These are phyloP conservation scores for Diaperis boleti DNA, from an alignment of 2,888 invertebrate species.

Conservation along the genomic window DNA sequence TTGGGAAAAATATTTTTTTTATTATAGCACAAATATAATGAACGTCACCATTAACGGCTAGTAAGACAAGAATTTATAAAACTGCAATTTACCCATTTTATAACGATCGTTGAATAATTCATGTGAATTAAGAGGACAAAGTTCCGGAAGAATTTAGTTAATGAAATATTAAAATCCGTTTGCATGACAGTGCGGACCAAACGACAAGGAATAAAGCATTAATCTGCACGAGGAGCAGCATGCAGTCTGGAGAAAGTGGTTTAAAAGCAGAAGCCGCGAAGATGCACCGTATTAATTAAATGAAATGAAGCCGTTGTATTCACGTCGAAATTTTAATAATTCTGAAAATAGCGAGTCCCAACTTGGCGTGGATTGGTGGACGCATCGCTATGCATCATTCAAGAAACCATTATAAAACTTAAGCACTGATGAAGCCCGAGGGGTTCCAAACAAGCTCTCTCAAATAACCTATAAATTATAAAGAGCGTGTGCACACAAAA, in stretches of 20 bases:
- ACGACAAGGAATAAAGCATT: conserved; percentile 51
- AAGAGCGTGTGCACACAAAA: conserved; percentile 45
- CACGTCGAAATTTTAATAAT: conserved; percentile 58
- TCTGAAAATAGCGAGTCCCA: conserved; percentile 48
- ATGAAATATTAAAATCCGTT: conserved; percentile 55
- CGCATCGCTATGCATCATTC: conserved; percentile 56
- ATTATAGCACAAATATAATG: too few relatives aligned
- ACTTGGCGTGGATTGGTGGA: conserved; percentile 26
- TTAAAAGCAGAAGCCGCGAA: conserved; percentile 25
- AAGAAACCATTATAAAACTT: conserved; percentile 59
- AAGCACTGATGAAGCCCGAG: conserved; percentile 56
- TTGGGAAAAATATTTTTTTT: too few relatives aligned
- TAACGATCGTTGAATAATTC: conserved; percentile 53
- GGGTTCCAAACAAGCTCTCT: conserved; percentile 51
- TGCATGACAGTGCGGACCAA: conserved; percentile 46
- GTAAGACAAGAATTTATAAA: conserved; percentile 46
- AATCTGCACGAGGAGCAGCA: conserved; percentile 45
- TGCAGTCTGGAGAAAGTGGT: conserved; percentile 32
- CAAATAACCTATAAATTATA: conserved; percentile 57
- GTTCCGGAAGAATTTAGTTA: conserved; percentile 53
- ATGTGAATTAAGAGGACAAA: conserved; percentile 52
- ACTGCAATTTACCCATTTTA: conserved; percentile 48
- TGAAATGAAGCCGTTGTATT: conserved; percentile 47
- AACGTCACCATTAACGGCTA: conserved; percentile 9
- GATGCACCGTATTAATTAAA: conserved; percentile 52